phyloP scores from a whole-genome alignment of 2,888 invertebrate genomes.

The Drosophila eohydei region DNA sequence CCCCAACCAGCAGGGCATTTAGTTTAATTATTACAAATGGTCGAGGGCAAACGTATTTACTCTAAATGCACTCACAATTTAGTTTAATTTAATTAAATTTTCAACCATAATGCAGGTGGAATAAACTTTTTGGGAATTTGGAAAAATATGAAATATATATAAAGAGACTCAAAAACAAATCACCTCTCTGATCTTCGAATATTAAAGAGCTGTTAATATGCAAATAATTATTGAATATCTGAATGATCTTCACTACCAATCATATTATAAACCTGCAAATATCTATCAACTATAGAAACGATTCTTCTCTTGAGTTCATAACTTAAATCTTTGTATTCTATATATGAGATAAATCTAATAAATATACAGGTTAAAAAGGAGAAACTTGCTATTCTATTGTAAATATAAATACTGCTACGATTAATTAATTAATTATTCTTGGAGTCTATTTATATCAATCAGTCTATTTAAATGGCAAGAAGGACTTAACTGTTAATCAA shows the following conservation, averaged over 20 bases:
- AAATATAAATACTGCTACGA: no score
- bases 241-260: not conserved
- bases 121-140: not conserved
- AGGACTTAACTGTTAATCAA: no score
- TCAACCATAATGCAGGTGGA: slow-evolving; percentile 12
- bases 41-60: slow-evolving; percentile 29
- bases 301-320: no score
- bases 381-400: not conserved
- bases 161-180: not conserved
- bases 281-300: no score
- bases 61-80: slow-evolving; percentile 62
- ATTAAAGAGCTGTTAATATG: not conserved
- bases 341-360: no score
- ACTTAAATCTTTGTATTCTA: no score
- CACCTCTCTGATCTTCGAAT: not conserved
- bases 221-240: not conserved
- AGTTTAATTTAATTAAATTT: slow-evolving; percentile 52
- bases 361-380: not conserved
- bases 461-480: not conserved
- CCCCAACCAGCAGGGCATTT: slow-evolving; percentile 50
- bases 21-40: slow-evolving; percentile 77
- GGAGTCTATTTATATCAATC: not conserved
- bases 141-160: no score
- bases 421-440: not conserved
- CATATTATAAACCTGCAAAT: not conserved